Percentiles rank a stretch among this genome's conserved stretches.
phyloP scores from a whole-genome alignment of 2,888 invertebrate species.

The Lapara coniferarum region DNA sequence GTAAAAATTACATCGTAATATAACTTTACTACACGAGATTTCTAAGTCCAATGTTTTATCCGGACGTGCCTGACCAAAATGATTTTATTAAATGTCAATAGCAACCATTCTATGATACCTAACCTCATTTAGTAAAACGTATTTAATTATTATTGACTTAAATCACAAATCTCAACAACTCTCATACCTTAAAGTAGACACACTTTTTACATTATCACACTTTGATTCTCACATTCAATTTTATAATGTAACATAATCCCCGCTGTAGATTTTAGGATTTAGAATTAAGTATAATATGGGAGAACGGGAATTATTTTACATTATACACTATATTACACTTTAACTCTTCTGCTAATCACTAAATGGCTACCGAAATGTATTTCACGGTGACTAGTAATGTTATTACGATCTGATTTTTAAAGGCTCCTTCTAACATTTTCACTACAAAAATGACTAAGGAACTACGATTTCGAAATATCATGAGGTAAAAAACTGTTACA shows the following conservation, averaged over 20 bases:
- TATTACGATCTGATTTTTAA: conserved; percentile 46
- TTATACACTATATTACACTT: conserved; percentile 10
- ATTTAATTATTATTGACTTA: conserved; percentile 59
- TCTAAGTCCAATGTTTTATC: neutral
- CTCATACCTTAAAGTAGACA: conserved; percentile 52
- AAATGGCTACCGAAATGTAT: conserved; percentile 21
- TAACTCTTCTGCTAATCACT: neutral
- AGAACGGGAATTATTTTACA: conserved; percentile 24
- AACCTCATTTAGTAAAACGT: conserved; percentile 39
- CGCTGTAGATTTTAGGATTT: conserved; percentile 28
- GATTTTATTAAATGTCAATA: neutral
- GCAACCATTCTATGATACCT: conserved; percentile 1
- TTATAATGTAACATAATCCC: conserved; percentile 5
- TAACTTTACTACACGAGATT: neutral
- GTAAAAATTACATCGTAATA: neutral
- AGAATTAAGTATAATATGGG: conserved; percentile 28
- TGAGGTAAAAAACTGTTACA: conserved; percentile 41
- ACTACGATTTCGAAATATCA: conserved; percentile 48
- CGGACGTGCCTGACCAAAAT: neutral
- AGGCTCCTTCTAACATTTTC: conserved; percentile 54
- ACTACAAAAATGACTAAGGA: conserved; percentile 60
- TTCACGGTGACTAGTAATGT: conserved; percentile 67
- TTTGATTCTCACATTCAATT: conserved; percentile 11
- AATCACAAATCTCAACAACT: conserved; percentile 71
- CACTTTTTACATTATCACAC: conserved; percentile 66